These are phyloP conservation scores for Geotrypetes seraphini DNA, from an alignment of 2,797 vertebrate species.

Conservation along the genomic window DNA sequence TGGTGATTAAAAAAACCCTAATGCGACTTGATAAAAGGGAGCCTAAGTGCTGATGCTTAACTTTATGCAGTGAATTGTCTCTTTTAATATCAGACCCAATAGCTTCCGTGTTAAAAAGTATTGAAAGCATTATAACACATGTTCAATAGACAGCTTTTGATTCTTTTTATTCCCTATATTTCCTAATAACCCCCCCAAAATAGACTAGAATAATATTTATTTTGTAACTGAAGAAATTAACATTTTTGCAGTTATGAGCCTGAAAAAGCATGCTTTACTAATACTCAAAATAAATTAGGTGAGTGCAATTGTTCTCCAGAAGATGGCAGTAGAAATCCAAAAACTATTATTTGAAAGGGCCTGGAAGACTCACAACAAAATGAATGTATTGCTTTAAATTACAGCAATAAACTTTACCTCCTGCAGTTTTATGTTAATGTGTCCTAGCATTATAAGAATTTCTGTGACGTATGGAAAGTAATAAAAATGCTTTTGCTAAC, in stretches of 20 bases:
- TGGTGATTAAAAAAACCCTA: no score
- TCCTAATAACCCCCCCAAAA: neutral
- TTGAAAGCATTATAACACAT: no score
- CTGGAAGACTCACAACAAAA: rapidly evolving
- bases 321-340: slow-evolving; percentile 40
- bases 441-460: slow-evolving; percentile 3
- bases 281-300: neutral
- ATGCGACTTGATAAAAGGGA: no score
- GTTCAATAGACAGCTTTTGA: no score
- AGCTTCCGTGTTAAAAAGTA: no score
- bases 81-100: no score
- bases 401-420: neutral
- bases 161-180: no score
- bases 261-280: no score
- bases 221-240: neutral
- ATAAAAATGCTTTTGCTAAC: slow-evolving; percentile 6
- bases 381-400: slow-evolving; percentile 1
- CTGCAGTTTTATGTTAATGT: slow-evolving; percentile 4
- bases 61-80: no score
- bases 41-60: no score
- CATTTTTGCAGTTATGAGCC: no score
- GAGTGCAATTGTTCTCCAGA: slow-evolving; percentile 15
- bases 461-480: neutral
- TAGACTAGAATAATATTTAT: rapidly evolving
- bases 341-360: neutral